Base-by-base conservation (phyloP, 2,888 invertebrate genomes). In the Rosalia funebris region DNA sequence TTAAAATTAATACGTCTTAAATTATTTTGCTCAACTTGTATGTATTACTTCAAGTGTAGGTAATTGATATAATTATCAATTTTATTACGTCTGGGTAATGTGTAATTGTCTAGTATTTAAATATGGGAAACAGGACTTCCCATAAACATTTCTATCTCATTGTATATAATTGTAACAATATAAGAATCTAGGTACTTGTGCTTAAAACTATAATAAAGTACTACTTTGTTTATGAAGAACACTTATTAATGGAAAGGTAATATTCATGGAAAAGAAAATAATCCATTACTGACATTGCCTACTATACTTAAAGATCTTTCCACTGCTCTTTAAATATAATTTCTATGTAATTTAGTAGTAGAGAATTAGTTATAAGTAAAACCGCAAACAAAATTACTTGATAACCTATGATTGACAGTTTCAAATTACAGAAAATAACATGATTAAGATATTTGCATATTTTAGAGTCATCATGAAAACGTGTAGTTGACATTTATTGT, bases 341-440 rank as follows among this genome's bases (percentile, higher is more conserved):
- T 50, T 50, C 50, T 39, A 41, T 41, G 11, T 14, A 50, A 50
- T 39, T 50, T 39, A 20, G 39, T 39, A 25, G n/a, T 41, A 39
- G 25, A 36, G 50, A 50, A 50, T 50, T 50, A 39, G 39, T 50
- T 50, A 50, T 25, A 9, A 25, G n/a, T 14, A 37, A 50, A 50
- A 50, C 50, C 50, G 20, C 50, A 50, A 50, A 39, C 25, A n/a
- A 50, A 50, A 39, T 50, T 25, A 20, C 25, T 50, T 25, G 37
- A 39, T 50, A 50, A 39, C n/a, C 50, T 17, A 50, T 25, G 19
- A 37, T 37, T 5, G 48, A 17, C 7, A 19, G 20, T 32, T 48
- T 32, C n/a, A 10, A 37, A 41, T 41, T n/a, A 25, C 25, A 25
- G 25, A 25, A 3, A 25, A 5, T 3, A 25, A 25, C 7, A 25